phyloP scores from a whole-genome alignment of 2,888 invertebrate species.

The Cancer borealis region DNA sequence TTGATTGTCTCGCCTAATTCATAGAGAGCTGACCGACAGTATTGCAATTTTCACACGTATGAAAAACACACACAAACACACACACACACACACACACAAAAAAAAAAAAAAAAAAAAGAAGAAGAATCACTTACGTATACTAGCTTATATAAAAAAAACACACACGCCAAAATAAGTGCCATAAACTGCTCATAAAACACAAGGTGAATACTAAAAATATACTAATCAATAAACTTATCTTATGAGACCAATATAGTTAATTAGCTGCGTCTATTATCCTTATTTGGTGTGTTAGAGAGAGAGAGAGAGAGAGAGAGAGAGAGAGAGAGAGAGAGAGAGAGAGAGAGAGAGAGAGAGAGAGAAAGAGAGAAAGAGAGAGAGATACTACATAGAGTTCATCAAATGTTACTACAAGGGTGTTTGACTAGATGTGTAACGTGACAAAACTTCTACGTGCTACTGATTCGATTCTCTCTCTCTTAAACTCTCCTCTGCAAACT shows the following conservation, averaged over 20 bases:
- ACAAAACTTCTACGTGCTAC: not conserved
- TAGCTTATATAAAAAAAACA: not conserved
- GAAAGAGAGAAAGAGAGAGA: not conserved
- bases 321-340: slow-evolving; percentile 32
- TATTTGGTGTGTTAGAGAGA: not conserved
- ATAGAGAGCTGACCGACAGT: slow-evolving; percentile 16
- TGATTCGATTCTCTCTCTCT: not conserved
- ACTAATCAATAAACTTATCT: not conserved
- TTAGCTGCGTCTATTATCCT: not conserved
- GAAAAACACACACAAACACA: not conserved
- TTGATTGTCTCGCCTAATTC: not conserved
- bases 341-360: slow-evolving; percentile 2
- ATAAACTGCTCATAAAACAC: not conserved
- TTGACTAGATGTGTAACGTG: slow-evolving; percentile 44
- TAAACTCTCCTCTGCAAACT: not conserved
- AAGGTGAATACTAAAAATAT: not conserved
- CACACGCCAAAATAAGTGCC: not conserved
- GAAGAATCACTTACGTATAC: not conserved
- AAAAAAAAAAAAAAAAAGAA: too few species aligned
- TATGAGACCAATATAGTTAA: slow-evolving; percentile 8
- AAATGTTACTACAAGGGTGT: not conserved
- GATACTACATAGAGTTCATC: not conserved
- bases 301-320: slow-evolving; percentile 2
- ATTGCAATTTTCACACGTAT: not conserved
- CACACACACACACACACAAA: not conserved